Percentiles rank a stretch among this genome's conserved stretches.
Conservation (phyloP, 2,888 invertebrate species). For the Alcis repandata region DNA sequence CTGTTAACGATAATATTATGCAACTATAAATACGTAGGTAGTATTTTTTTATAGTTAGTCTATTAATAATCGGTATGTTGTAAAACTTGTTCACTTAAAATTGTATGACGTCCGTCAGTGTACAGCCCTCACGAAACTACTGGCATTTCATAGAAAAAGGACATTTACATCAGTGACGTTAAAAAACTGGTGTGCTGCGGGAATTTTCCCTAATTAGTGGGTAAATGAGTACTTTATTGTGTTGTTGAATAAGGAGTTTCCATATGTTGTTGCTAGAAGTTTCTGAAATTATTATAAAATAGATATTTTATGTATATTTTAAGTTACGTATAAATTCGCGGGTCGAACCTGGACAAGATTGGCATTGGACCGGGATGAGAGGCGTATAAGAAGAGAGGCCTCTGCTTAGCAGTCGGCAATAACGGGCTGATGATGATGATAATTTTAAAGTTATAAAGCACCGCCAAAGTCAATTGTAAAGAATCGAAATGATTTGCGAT, state of each 20-base stretch:
- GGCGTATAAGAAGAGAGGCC: too few species aligned
- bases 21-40: slow-evolving; percentile 25
- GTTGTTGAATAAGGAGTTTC: slow-evolving; percentile 8
- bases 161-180: slow-evolving; percentile 51
- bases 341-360: too few species aligned
- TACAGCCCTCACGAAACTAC: slow-evolving; percentile 18
- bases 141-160: slow-evolving; percentile 42
- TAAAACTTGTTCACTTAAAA: slow-evolving; percentile 44
- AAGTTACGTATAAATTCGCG: too few species aligned
- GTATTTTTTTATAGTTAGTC: slow-evolving; percentile 37
- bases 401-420: too few species aligned
- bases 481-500: too few species aligned
- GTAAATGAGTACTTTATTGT: slow-evolving; percentile 18
- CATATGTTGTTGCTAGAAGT: background rate
- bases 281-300: background rate
- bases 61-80: slow-evolving; percentile 29
- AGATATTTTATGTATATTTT: too few species aligned
- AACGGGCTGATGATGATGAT: too few species aligned
- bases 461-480: too few species aligned
- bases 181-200: slow-evolving; percentile 17
- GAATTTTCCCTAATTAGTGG: slow-evolving; percentile 34
- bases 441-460: too few species aligned
- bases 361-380: too few species aligned
- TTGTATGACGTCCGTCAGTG: slow-evolving; percentile 40
- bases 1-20: slow-evolving; percentile 32